Base-by-base conservation (phyloP, 2,113 vertebrate genomes). In the Burhinus bistriatus region DNA sequence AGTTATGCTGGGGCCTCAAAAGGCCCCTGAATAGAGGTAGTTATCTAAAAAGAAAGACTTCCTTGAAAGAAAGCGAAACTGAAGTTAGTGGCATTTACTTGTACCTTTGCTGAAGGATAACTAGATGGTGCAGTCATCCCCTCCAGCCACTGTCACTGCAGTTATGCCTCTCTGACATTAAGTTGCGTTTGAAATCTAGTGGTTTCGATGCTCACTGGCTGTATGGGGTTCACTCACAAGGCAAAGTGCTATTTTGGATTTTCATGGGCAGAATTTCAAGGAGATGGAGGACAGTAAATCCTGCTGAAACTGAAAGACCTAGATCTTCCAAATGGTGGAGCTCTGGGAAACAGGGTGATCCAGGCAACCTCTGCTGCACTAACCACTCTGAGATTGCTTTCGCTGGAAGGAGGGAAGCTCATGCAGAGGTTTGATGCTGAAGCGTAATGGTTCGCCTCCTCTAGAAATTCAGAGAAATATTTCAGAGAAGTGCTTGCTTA, bases 231-330 rank as follows among this genome's bases (percentile, higher is more conserved):
- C 93, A 92, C 45, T 80, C 38, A 61, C 40, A 54, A 96, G 93
- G 87, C 91, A 94, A 69, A 84, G 89, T 89, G 78, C 96, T 96
- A 91, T 95, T 97, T 95, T 94, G 65, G 86, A 79, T 92, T 91
- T 70, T 91, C 6, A 2, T 59, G 66, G 70, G 47, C 47, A 84
- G 80, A 83, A 76, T 72, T 89, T 82, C 52, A 87, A 91, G 78
- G 83, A 69, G 61, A 58, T 61, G n/a, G 55, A 75, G 79, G 44
- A 75, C 64, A 59, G 51, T 26, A 81, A 79, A 91, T 82, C 61
- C 57, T 12, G 40, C 47, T 81, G 86, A 87, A 91, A 76, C 26
- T 19, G 52, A 78, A 93, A 84, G 73, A 14, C 58, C 18, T 26
- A 21, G 49, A 42, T 79, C 81, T 79, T 71, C 70, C 89, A 76